Base-by-base conservation (phyloP, 1,140 invertebrate genomes). In the Maconellicoccus hirsutus region DNA sequence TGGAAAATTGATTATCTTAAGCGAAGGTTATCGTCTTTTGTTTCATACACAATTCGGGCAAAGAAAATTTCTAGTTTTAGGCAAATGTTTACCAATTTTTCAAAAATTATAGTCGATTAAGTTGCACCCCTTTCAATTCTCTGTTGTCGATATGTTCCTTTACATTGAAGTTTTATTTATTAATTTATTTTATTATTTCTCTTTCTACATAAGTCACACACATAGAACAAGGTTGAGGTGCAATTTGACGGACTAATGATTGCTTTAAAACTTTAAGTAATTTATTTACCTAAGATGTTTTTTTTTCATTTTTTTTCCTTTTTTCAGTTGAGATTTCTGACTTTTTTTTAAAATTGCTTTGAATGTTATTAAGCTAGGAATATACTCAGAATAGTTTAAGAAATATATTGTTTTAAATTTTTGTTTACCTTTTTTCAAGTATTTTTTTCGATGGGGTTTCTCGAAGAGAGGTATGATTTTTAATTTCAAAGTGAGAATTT, bases 371-470 rank as follows among this genome's bases (percentile, higher is more conserved):
- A 52, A 16, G n/a, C n/a, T 52, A 52, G n/a, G 2, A 16, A 4
- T 52, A 8, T 52, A 52, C 42, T 52, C 42, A 52, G 42, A 52
- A 16, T 52, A 52, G 16, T 52, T 52, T 52, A 19, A 8, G 16
- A 52, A 52, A 52, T 52, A 52, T 52, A 52, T 52, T 16, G 42
- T 52, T 52, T 52, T 52, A 52, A 52, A 14, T 52, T 52, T n/a
- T 52, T 52, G 42, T 52, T 52, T 3, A 52, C n/a, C n/a, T 52
- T 52, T 52, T 52, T 52, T 14, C n/a, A 14, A 4, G 42, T 16
- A 16, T 52, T 52, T 52, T 14, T 52, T 52, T 33, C 12, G 12
- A 33, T 12, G 12, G n/a, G n/a, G n/a, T n/a, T n/a, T n/a, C n/a
- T n/a, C n/a, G n/a, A n/a, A n/a, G n/a, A n/a, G n/a, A n/a, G n/a